Conservation (phyloP, 2,797 vertebrate species). For the Austrolebias charrua region DNA sequence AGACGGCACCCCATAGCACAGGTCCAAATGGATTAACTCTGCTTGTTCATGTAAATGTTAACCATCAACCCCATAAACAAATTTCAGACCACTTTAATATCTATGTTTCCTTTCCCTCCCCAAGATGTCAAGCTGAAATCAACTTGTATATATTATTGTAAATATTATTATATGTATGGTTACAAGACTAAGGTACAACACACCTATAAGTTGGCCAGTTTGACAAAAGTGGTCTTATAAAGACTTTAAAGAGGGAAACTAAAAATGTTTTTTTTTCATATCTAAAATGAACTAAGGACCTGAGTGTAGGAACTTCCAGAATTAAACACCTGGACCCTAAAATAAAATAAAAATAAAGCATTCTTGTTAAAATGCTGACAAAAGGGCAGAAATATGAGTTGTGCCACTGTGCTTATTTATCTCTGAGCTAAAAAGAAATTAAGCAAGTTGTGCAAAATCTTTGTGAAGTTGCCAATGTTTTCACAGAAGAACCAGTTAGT, state of each 20-base stretch:
- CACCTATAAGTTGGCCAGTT: not conserved
- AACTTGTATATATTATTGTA: too few species aligned
- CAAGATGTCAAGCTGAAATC: not conserved
- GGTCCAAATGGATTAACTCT: not conserved
- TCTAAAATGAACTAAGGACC: not conserved
- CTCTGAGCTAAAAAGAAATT: too few species aligned
- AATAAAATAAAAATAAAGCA: not conserved
- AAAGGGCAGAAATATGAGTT: too few species aligned
- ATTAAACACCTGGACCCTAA: not conserved
- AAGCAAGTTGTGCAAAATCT: too few species aligned
- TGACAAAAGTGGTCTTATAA: not conserved
- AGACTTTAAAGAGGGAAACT: not conserved
- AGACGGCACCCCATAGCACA: too few species aligned
- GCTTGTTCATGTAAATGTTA: not conserved
- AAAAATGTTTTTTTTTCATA: not conserved
- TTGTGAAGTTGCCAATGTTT: not conserved
- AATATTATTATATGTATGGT: conserved; percentile 1
- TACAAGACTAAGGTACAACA: not conserved
- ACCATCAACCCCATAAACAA: not conserved
- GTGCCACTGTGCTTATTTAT: too few species aligned
- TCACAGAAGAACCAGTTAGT: not conserved
- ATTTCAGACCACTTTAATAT: not conserved
- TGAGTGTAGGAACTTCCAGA: not conserved
- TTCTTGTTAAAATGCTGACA: too few species aligned
- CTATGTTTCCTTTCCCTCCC: not conserved